Conservation (phyloP, 2,888 invertebrate species). For the Cotesia congregata region DNA sequence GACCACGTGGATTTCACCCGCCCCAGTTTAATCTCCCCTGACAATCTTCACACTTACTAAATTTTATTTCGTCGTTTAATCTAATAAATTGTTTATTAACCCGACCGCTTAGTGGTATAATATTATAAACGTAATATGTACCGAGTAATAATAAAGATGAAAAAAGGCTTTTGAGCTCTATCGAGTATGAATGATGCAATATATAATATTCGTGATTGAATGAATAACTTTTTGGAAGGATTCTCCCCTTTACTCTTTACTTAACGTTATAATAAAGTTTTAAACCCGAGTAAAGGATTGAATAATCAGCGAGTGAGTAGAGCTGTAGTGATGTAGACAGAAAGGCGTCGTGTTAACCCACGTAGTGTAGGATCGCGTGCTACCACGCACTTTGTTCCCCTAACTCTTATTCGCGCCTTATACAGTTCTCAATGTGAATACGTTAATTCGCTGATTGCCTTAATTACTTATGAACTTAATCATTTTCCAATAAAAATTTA, state of each 20-base stretch:
- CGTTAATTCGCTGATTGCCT: constrained; percentile 66
- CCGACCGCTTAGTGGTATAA: too few species aligned
- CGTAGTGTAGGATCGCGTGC: constrained; percentile 61
- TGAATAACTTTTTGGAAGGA: not conserved
- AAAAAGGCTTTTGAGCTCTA: too few species aligned
- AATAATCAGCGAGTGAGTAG: not conserved
- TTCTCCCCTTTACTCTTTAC: not conserved
- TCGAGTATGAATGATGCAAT: too few species aligned
- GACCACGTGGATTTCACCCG: constrained; percentile 46
- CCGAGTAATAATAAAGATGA: too few species aligned
- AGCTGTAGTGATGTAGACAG: constrained; percentile 11
- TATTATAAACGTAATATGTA: too few species aligned
- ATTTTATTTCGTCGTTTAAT: not conserved
- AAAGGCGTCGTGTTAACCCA: constrained; percentile 28
- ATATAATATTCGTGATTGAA: not conserved
- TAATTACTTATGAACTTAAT: constrained; percentile 56
- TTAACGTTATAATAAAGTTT: constrained; percentile 17
- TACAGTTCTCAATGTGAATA: constrained; percentile 64
- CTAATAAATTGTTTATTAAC: too few species aligned
- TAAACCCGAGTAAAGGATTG: constrained; percentile 4
- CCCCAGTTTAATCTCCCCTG: constrained; percentile 33
- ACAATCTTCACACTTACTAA: constrained; percentile 33
- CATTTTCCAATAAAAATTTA: constrained; percentile 8
- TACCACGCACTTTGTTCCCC: constrained; percentile 64
- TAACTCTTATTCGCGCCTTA: constrained; percentile 58